Percentiles rank a stretch among this genome's conserved stretches.
phyloP scores from a whole-genome alignment of 2,113 vertebrate species.

The Gymnocephalus cernua region DNA sequence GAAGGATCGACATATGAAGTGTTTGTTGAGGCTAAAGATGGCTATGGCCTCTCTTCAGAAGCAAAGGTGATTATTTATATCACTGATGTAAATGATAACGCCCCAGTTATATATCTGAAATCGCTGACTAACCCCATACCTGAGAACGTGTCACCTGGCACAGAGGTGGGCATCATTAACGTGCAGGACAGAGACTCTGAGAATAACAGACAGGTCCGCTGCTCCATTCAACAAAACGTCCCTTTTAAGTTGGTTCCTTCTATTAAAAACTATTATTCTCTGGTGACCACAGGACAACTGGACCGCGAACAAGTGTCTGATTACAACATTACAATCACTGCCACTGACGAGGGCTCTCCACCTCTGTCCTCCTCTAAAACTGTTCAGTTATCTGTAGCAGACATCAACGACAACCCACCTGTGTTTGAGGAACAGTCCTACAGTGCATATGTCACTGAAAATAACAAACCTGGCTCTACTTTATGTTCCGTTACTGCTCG shows the following conservation, averaged over 20 bases:
- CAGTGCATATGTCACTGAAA: too few relatives aligned
- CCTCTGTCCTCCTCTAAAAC: too few relatives aligned
- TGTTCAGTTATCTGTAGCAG: too few relatives aligned
- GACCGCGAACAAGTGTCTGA: constrained; percentile 16
- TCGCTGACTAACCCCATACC: background rate
- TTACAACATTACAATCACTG: too few relatives aligned
- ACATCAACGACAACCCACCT: too few relatives aligned
- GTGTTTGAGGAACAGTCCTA: too few relatives aligned
- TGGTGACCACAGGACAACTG: too few relatives aligned
- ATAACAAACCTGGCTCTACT: constrained; percentile 67
- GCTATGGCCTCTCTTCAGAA: constrained; percentile 73
- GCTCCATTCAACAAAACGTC: too few relatives aligned
- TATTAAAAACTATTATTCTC: too few relatives aligned
- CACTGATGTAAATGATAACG: background rate
- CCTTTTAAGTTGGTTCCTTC: too few relatives aligned
- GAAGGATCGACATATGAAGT: constrained; percentile 54
- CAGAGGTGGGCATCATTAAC: constrained; percentile 10
- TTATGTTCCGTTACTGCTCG: constrained; percentile 66
- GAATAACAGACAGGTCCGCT: background rate
- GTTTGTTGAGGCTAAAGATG: constrained; percentile 80
- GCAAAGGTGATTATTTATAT: constrained; percentile 73
- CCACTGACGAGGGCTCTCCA: too few relatives aligned
- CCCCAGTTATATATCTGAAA: constrained; percentile 75
- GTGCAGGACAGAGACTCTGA: constrained; percentile 13
- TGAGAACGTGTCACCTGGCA: too few relatives aligned